A percentile compares a stretch with the other conserved stretches of the same genome.
Conservation (phyloP, 2,888 invertebrate species). For the Bembecia ichneumoniformis region DNA sequence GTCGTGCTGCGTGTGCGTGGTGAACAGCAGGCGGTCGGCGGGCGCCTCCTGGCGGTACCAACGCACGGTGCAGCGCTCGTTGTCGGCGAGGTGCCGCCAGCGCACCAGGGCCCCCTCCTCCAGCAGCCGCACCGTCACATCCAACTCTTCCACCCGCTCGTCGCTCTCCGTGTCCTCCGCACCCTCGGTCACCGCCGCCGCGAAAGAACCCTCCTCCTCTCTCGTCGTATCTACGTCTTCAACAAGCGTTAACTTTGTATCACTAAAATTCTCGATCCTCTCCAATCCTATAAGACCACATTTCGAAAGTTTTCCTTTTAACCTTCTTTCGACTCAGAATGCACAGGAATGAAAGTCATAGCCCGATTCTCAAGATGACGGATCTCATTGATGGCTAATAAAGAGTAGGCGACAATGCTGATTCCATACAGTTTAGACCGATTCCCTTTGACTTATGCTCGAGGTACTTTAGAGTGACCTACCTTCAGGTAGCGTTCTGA, state of each 20-base stretch:
- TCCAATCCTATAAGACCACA: too few species aligned
- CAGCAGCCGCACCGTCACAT: conserved; percentile 79
- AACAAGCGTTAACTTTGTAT: too few species aligned
- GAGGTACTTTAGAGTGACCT: too few species aligned
- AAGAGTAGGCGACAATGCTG: too few species aligned
- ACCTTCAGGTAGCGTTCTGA: conserved; percentile 74
- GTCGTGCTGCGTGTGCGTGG: conserved; percentile 79
- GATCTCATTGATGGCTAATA: too few species aligned
- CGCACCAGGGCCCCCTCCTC: conserved; percentile 83
- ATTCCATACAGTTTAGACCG: too few species aligned
- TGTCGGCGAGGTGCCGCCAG: conserved; percentile 77
- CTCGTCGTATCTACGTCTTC: not conserved
- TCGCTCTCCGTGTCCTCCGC: conserved; percentile 16
- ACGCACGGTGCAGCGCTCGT: conserved; percentile 76
- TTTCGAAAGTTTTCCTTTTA: too few species aligned
- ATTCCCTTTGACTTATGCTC: too few species aligned
- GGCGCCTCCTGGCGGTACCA: conserved; percentile 78
- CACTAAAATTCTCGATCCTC: too few species aligned
- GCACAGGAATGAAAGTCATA: too few species aligned
- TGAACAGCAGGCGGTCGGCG: conserved; percentile 75
- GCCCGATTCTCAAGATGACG: too few species aligned
- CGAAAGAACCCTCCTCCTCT: conserved; percentile 11
- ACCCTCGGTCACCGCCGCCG: conserved; percentile 17
- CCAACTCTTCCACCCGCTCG: conserved; percentile 65
- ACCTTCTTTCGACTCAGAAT: too few species aligned